Base-by-base conservation (phyloP, 2,113 vertebrate species). In the Lepus europaeus region DNA sequence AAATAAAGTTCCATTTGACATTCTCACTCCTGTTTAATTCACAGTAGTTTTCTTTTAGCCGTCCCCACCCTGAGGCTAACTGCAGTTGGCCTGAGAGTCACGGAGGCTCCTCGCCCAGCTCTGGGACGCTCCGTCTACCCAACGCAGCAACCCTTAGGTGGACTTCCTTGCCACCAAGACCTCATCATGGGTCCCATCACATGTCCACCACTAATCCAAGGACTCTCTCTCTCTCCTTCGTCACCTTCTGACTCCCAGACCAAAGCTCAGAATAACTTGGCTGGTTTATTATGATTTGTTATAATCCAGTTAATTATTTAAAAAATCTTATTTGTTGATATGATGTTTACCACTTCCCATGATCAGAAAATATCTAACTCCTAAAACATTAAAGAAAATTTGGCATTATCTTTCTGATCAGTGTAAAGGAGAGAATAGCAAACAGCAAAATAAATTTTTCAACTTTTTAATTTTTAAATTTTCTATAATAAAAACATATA, bases 1-100 rank as follows among this genome's bases (percentile, higher is more conserved):
- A 89, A 97, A 97, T 97, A 97, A 97, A 97, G 36, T 92, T 90
- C 79, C 3, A 10, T 92, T n/a, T 78, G 22, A 69, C 49, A 33
- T 23, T 88, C 93, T 87, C 27, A 51, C n/a, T 79, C 68, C 36
- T 85, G 63, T 61, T 95, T 72, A 61, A 89, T 90, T 92, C 39
- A 85, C 11, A 51, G 36, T 80, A 45, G 85, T 94, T 51, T 93
- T 63, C 87, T 96, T 89, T 91, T 33, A 36, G 68, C 74, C 84
- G 91, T 20, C 10, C 8, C 27, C 16, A 33, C 16, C 13, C 20
- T 31, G 23, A 17, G 70, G 83, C 72, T 56, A n/a, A 87, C 29
- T n/a, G 39, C 0, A 82, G 69, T 25, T 13, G 45, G 7, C 49
- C 17, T 14, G 14, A 59, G 56, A 59, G 74, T 20, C 31, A 5